Evolutionary conservation across 2,797 vertebrate species (phyloP), one percentile per base, ranked within the genome.

Genomic region (Chrosomus eos): DNA sequence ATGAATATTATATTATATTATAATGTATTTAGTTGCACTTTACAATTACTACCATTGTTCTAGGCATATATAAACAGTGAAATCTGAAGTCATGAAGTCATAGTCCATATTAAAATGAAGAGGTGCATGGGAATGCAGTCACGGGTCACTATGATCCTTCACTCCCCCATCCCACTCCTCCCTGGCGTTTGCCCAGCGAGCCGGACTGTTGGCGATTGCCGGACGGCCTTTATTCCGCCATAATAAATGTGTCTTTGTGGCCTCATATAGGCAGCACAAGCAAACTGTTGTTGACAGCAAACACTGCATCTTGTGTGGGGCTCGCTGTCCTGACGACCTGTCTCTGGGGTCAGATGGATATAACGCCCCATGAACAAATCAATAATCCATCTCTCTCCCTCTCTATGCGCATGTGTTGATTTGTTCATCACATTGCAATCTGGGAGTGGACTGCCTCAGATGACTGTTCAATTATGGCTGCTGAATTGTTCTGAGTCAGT

Each of bases 221-320:
- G 55, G 55, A 73, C 78, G 88, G 87, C 87, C 86, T 45, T 71
- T 73, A 85, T 85, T 85, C 83, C 88, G 9, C 67, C 77, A 76
- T 78, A 81, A 92, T 90, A 88, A 91, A 88, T 85, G 86, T 7
- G 53, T 87, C 94, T 93, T 94, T 95, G 93, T 94, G 48, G 55
- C 71, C 7, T 31, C 68, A 68, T 77, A 88, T 88, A 92, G 79
- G 21, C 31, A 48, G 60, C 28, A 93, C 91, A 90, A 83, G 40
- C 85, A 10, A 84, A 10, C 55, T 62, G 76, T 92, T 93, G 93
- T 93, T 90, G 1, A 84, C 67, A 43, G 48, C 23, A 79, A 88
- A 90, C 88, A 87, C 81, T 84, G 83, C 43, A 19, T 82, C 80
- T 79, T 84, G 83, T 82, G 77, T 88, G 38, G 19, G 66, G 43